phyloP scores from a whole-genome alignment of 2,113 vertebrate genomes.

The Pyrgilauda ruficollis region DNA sequence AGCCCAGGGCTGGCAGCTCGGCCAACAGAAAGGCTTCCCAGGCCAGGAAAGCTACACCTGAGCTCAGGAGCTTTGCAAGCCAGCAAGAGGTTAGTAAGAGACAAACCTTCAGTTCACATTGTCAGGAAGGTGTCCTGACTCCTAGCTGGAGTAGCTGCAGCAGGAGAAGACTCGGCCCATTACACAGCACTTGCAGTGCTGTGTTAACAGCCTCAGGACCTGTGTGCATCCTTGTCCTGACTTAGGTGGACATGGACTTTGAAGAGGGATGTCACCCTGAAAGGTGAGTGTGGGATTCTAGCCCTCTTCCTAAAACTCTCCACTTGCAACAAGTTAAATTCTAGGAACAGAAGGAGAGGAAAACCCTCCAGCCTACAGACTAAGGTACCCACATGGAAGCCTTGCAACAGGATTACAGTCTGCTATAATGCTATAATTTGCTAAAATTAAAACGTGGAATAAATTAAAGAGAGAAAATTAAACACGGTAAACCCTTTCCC shows the following conservation, averaged over 20 bases:
- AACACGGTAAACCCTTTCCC: neutral
- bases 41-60: accelerated
- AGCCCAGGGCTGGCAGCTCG: neutral
- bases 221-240: neutral
- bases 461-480: neutral
- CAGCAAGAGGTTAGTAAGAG: accelerated
- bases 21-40: neutral
- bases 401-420: neutral
- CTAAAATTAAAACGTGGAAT: neutral
- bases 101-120: neutral
- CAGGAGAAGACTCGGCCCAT: neutral
- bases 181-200: neutral
- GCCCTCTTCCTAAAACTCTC: neutral
- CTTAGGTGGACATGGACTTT: neutral
- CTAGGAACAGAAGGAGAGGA: neutral
- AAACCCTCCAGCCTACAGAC: neutral
- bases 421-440: neutral
- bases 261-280: accelerated
- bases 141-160: neutral
- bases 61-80: neutral
- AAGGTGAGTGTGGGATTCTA: neutral
- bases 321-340: neutral
- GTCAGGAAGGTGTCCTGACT: neutral
- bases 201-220: neutral
- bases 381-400: neutral